Base-by-base conservation (phyloP, 2,888 invertebrate species). In the Trachelus tabidus region DNA sequence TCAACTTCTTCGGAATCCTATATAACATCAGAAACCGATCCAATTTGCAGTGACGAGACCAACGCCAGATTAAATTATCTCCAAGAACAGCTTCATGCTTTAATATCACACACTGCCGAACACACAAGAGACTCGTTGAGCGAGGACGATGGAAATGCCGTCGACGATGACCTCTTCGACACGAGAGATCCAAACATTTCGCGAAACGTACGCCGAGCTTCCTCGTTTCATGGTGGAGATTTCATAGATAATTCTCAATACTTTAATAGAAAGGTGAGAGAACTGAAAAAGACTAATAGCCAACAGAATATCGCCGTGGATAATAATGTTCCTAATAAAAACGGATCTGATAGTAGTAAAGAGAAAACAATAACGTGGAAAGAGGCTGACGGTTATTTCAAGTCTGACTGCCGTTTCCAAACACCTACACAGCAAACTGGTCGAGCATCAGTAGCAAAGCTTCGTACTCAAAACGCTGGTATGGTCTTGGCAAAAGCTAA, bases 401-500 rank as follows among this genome's bases (percentile, higher is more conserved):
- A 93, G 81, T 93, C 92, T 23, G 93, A 93, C 3, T 92, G 93
- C 80, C 84, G 92, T 35, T 92, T 92, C n/a, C 90, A 88, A 1
- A 87, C 88, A 1, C 86, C 89, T 23, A 89, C 91, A 71, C 92
- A 92, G 76, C 92, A 92, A 75, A 94, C 93, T 35, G 94, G 95
- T 1, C 93, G 96, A 79, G 95, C 95, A 0, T 96, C 96, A 0
- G 94, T 96, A 15, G 95, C 95, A 33, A 94, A 95, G 85, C 88
- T 96, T 40, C 92, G 96, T 35, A 93, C 94, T 75, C 95, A 96
- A 90, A 96, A 96, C 89, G 96, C 95, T 11, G 97, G 96, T 11
- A 96, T 96, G 92, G 96, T 97, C 0, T 92, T 96, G 79, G 96
- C 96, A 2, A 96, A 96, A 92, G 96, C 96, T 0, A 95, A 94